Evolutionary conservation across 2,888 invertebrate genomes (phyloP), one percentile per base, ranked within the genome.

Genomic region (Onthophagus sagittarius): DNA sequence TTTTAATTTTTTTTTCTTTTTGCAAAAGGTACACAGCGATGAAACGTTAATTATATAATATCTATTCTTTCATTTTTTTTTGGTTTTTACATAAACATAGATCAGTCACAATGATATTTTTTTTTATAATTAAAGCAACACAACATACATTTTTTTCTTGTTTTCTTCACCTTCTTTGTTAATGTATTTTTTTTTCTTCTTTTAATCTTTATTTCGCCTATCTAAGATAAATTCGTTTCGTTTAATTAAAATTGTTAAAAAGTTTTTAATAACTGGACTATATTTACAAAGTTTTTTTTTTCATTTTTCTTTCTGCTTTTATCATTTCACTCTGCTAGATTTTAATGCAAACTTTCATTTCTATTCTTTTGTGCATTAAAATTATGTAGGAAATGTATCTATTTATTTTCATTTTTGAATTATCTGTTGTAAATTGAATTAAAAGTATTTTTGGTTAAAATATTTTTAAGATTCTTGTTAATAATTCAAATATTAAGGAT

Each of bases 171-270:
- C 39, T 7, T 53, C 39, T 53, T 80, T 76, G n/a, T 67, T 67
- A 13, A 31, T 77, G 69, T 69, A 69, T 73, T 71, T 74, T 53
- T 74, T 53, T 65, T 73, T 65, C 73, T 73, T 63, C 69, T 73
- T 77, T 75, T 81, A 81, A 80, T 77, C 76, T 82, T 80, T 53
- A 53, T 80, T 79, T 81, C 78, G 80, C 84, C 84, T 86, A 85
- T 85, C 85, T 86, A 86, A 84, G 84, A 85, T 86, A 86, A 86
- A 86, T 86, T 86, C 86, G 86, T 85, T 86, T 83, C 83, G 82
- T 78, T 78, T 82, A 84, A 82, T 84, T 84, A 83, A 85, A 85
- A 84, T 85, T 83, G 83, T 84, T 84, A 85, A 85, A 85, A 86
- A 84, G 84, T 83, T 53, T 23, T 53, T 85, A 83, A 83, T 84